phyloP scores from a whole-genome alignment of 2,113 vertebrate genomes.

The Spilogale gracilis region DNA sequence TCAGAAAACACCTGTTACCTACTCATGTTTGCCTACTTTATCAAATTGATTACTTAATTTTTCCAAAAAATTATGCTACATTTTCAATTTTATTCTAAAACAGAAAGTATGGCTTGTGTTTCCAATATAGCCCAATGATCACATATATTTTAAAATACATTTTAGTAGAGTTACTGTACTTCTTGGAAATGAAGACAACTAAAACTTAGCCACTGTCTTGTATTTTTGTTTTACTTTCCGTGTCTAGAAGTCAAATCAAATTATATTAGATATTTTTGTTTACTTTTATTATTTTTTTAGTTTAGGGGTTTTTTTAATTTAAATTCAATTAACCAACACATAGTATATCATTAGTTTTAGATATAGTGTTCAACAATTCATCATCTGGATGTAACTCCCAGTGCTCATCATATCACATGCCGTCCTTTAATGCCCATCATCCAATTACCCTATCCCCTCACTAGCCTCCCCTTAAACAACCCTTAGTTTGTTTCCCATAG shows the following conservation, averaged over 20 bases:
- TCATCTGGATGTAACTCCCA: not conserved
- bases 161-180: not conserved
- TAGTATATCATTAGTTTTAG: not conserved
- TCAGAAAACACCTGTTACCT: not conserved
- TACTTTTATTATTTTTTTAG: not conserved
- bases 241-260: not conserved
- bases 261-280: not conserved
- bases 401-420: not conserved
- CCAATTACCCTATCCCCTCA: not conserved
- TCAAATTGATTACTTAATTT: not conserved
- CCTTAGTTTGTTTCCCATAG: not conserved
- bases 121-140: not conserved
- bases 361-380: not conserved
- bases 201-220: not conserved
- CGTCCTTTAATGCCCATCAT: not conserved
- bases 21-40: not conserved
- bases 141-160: not conserved
- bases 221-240: conserved; percentile 30
- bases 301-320: not conserved
- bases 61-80: not conserved
- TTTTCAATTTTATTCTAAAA: conserved; percentile 34
- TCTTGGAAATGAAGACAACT: conserved; percentile 15
- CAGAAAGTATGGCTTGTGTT: conserved; percentile 13
- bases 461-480: not conserved
- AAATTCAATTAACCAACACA: not conserved